Evolutionary conservation across 1,140 invertebrate species (phyloP).

Genomic region (Aphis craccivora): DNA sequence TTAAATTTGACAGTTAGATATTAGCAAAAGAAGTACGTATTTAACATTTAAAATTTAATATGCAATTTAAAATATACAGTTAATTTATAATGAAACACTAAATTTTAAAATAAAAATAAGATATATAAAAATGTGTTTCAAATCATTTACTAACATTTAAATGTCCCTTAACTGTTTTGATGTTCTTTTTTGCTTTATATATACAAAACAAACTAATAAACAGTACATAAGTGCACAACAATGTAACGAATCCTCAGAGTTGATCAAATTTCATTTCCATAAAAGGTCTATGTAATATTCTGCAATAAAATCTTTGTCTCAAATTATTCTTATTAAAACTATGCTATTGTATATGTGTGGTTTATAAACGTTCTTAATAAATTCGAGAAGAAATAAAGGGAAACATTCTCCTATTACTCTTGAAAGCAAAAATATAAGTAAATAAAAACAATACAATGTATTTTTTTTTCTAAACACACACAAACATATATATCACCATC

Average conservation of each 20-base stretch:
- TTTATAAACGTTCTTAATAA: not conserved
- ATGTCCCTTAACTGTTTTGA: not conserved
- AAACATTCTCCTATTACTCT: constrained; percentile 18
- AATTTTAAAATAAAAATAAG: not conserved
- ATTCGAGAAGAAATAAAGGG: not conserved
- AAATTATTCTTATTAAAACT: constrained; percentile 24
- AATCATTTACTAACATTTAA: not conserved
- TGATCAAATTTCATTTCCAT: constrained; percentile 22
- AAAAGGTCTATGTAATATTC: not conserved
- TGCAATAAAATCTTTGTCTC: not conserved
- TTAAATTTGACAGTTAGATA: too few species aligned
- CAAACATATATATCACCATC: not conserved
- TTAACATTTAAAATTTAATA: not conserved
- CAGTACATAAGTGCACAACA: not conserved
- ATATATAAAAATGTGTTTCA: not conserved
- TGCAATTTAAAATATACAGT: not conserved
- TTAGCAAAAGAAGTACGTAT: too few species aligned
- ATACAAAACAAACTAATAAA: constrained; percentile 4
- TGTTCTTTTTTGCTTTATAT: not conserved
- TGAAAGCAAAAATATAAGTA: constrained; percentile 18
- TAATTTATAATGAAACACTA: too few species aligned
- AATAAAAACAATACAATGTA: constrained; percentile 20
- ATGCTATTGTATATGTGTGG: not conserved
- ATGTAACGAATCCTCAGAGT: not conserved
- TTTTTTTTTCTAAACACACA: not conserved